Evolutionary conservation across 2,797 vertebrate genomes (phyloP), one percentile per base, ranked within the genome.

Genomic region (Clarias platycephalus): DNA sequence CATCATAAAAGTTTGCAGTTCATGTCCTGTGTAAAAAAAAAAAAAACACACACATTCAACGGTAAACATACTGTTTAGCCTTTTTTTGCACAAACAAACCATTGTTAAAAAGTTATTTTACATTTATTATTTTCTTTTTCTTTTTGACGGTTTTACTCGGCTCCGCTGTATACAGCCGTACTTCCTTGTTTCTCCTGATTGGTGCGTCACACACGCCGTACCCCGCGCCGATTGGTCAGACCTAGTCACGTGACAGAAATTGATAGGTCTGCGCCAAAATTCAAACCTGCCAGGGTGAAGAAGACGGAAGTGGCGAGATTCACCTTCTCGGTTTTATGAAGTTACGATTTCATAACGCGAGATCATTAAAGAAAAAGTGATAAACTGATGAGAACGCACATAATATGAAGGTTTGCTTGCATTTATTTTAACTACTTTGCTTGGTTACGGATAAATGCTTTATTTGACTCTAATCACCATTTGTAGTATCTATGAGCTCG

Each of bases 231-330:
- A 94, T 92, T 95, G 95, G 94, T 0, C 57, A n/a, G 0, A 31
- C 1, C 4, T 0, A 3, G 22, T 81, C 95, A 97, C 91, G 94
- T 97, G 95, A 94, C 0, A 22, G 66, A 44, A 87, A 86, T 60
- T 81, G 86, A 34, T 74, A 85, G 22, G 26, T 85, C 88, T 64
- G 81, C 90, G 97, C 97, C 97, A 98, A 96, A 98, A 98, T 99
- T 98, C 97, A 97, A 99, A 98, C 93, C 84, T 89, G 66, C 37
- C 28, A 26, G 13, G 10, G 31, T 55, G 44, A 58, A 80, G 37
- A 60, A 26, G 79, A 66, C 44, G 24, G 40, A 80, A 80, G 78
- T 66, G 2, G n/a, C 22, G 77, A 12, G 3, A 78, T 70, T n/a
- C 7, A 34, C 26, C 37, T 4, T 13, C 81, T 66, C 63, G 10